A percentile compares a stretch with the other conserved stretches of the same genome.
phyloP scores from a whole-genome alignment of 2,888 invertebrate genomes.

The Limnephilus lunatus region DNA sequence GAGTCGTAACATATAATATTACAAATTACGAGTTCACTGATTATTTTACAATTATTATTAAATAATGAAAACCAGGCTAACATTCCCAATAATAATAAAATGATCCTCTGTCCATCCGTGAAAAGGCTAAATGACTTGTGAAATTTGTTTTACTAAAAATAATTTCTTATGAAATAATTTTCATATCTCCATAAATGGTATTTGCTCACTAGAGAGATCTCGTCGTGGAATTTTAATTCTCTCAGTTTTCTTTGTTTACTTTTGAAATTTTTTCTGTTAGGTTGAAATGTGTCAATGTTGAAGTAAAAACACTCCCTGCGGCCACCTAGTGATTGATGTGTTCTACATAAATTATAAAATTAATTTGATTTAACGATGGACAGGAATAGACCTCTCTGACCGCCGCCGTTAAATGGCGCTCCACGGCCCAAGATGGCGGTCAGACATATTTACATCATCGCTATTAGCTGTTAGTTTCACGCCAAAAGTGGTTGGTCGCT shows the following conservation, averaged over 20 bases:
- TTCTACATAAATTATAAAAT: slow-evolving; percentile 25
- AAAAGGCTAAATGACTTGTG: background rate
- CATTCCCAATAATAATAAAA: too few species aligned
- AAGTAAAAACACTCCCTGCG: background rate
- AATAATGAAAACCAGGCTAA: too few species aligned
- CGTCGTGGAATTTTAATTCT: background rate
- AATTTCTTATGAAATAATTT: background rate
- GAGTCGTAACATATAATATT: too few species aligned
- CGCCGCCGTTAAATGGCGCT: background rate
- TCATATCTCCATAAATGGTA: background rate
- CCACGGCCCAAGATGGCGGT: background rate
- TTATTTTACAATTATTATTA: too few species aligned
- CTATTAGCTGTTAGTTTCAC: slow-evolving; percentile 23
- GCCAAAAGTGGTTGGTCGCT: background rate
- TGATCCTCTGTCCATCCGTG: too few species aligned
- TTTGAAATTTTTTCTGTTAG: background rate
- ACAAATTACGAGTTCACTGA: too few species aligned
- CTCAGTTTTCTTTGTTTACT: background rate
- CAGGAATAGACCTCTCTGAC: background rate
- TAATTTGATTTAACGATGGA: slow-evolving; percentile 31
- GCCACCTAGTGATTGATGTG: slow-evolving; percentile 26
- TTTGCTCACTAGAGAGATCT: background rate
- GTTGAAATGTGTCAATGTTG: slow-evolving; percentile 25
- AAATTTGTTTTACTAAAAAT: background rate
- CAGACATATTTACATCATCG: background rate